phyloP scores from a whole-genome alignment of 2,888 invertebrate species.

The Microctonus brassicae region DNA sequence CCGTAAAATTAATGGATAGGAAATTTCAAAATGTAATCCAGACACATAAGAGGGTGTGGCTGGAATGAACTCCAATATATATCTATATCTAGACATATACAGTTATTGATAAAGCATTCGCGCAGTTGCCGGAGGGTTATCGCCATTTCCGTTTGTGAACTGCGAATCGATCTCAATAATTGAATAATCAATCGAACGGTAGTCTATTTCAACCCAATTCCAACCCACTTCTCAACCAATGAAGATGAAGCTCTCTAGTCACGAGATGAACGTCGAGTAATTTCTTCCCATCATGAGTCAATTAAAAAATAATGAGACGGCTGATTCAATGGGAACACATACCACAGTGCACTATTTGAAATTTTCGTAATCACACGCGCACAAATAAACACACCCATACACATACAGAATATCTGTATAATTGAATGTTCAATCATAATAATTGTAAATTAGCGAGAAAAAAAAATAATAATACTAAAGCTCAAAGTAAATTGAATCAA shows the following conservation, averaged over 20 bases:
- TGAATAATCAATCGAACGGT: slow-evolving; percentile 62
- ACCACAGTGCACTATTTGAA: not conserved
- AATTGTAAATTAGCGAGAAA: not conserved
- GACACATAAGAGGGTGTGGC: slow-evolving; percentile 39
- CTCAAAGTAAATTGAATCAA: not conserved
- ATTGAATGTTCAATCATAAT: not conserved
- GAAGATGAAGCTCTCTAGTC: slow-evolving; percentile 24
- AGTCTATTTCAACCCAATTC: slow-evolving; percentile 4
- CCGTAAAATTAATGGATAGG: slow-evolving; percentile 51
- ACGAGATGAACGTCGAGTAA: slow-evolving; percentile 47
- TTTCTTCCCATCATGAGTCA: slow-evolving; percentile 56
- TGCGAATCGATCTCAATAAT: slow-evolving; percentile 65
- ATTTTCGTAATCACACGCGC: not conserved
- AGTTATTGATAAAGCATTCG: slow-evolving; percentile 7
- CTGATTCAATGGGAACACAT: not conserved
- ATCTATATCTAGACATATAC: not conserved
- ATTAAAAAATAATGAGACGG: slow-evolving; percentile 60
- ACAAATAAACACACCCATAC: too few species aligned
- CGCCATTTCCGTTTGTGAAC: slow-evolving; percentile 58
- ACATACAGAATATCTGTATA: not conserved
- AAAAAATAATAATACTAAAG: not conserved
- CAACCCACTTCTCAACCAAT: slow-evolving; percentile 18
- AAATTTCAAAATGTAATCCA: slow-evolving; percentile 58
- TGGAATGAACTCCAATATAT: not conserved
- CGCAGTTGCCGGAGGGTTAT: slow-evolving; percentile 47